These are phyloP conservation scores for Equus przewalskii DNA, from an alignment of 2,113 vertebrate species.

Conservation along the genomic window DNA sequence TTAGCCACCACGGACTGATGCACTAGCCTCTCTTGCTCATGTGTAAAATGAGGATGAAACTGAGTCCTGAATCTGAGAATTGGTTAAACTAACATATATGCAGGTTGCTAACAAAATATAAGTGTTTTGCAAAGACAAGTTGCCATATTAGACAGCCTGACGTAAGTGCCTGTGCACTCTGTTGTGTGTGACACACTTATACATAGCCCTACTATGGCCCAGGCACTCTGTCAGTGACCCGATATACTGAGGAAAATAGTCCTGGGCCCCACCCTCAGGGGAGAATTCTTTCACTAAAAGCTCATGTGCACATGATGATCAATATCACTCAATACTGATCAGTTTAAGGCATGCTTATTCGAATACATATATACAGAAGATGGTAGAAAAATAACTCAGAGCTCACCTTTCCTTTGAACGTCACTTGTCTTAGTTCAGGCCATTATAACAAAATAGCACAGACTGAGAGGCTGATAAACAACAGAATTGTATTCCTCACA, in stretches of 20 bases:
- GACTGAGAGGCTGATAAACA: not conserved
- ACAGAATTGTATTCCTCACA: not conserved
- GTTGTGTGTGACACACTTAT: not conserved
- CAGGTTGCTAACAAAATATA: not conserved
- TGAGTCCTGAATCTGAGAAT: not conserved
- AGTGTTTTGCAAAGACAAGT: not conserved
- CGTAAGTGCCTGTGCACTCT: fast-evolving
- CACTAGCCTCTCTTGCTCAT: not conserved
- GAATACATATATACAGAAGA: too few relatives aligned
- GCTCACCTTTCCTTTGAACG: not conserved
- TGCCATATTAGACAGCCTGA: fast-evolving
- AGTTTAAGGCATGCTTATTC: not conserved
- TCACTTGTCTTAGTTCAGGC: not conserved
- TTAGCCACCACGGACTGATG: fast-evolving
- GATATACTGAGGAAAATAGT: not conserved
- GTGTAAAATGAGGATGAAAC: not conserved
- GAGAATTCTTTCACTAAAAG: not conserved
- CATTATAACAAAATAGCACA: not conserved
- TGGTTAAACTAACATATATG: not conserved
- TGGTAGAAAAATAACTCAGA: not conserved
- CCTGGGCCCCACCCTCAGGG: not conserved
- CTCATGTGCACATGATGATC: not conserved
- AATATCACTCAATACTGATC: not conserved
- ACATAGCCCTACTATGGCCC: fast-evolving
- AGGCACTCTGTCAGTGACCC: not conserved